These are phyloP conservation scores for Xiphophorus maculatus DNA, from an alignment of 2,113 vertebrate species.

Conservation along the genomic window DNA sequence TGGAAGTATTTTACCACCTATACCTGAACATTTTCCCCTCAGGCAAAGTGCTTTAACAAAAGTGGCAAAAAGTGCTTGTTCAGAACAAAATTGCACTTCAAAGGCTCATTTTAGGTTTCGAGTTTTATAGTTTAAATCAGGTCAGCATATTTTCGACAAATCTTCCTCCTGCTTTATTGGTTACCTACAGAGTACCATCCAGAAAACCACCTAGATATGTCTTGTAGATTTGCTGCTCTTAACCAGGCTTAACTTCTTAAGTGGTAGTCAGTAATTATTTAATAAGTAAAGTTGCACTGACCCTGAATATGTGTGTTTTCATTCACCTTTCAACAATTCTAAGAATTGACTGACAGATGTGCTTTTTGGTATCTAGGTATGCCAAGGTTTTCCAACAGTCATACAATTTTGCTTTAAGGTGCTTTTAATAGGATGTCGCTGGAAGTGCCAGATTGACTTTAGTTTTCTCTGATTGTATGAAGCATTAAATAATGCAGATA, in stretches of 20 bases:
- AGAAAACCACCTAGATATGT: background rate
- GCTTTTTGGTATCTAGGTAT: background rate
- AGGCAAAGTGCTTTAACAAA: background rate
- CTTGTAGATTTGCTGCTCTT: background rate
- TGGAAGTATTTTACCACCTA: background rate
- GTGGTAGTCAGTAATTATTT: background rate
- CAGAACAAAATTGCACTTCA: background rate
- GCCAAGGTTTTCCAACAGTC: background rate
- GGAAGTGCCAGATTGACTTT: background rate
- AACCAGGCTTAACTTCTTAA: background rate
- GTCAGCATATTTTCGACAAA: constrained; percentile 9
- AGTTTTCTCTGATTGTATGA: background rate
- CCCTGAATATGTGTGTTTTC: background rate
- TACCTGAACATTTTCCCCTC: background rate
- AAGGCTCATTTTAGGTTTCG: background rate
- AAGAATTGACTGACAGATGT: background rate
- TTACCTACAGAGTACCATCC: background rate
- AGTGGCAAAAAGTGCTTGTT: constrained; percentile 3
- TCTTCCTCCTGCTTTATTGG: background rate
- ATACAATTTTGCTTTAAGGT: too few relatives aligned
- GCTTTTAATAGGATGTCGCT: too few relatives aligned
- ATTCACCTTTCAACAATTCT: background rate
- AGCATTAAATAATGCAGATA: background rate
- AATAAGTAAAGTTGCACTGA: background rate
- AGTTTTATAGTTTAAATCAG: constrained; percentile 8